Conservation (phyloP, 2,797 vertebrate species). For the Enteromius fasciolatus region DNA sequence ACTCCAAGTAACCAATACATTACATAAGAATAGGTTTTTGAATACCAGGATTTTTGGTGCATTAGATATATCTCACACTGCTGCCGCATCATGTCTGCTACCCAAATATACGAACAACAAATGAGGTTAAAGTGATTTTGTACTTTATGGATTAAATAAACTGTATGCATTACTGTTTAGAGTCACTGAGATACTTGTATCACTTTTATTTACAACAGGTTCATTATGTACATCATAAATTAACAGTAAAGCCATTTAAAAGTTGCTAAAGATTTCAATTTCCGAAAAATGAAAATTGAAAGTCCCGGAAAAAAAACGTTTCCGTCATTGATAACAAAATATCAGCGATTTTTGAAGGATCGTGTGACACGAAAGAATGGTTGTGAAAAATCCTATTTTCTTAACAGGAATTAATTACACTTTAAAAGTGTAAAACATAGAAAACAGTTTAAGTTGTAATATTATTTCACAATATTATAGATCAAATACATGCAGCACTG, state of each 20-base stretch:
- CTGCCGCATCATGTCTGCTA: background rate
- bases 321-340: background rate
- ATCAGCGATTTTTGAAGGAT: background rate
- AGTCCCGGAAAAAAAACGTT: background rate
- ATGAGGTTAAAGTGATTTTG: background rate
- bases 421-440: background rate
- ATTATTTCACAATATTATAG: background rate
- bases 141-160: background rate
- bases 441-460: background rate
- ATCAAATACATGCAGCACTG: background rate
- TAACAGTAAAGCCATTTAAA: background rate
- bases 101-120: background rate
- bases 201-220: background rate
- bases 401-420: background rate
- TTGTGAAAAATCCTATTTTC: background rate
- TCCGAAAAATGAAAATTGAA: background rate
- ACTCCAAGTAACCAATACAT: background rate
- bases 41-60: too few relatives aligned
- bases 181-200: background rate
- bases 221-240: background rate
- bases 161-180: background rate
- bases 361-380: background rate
- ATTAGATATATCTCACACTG: background rate
- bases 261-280: background rate
- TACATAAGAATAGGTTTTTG: too few relatives aligned